These are phyloP conservation scores for Papio anubis DNA, from an alignment of 2,113 vertebrate genomes.

Conservation along the genomic window DNA sequence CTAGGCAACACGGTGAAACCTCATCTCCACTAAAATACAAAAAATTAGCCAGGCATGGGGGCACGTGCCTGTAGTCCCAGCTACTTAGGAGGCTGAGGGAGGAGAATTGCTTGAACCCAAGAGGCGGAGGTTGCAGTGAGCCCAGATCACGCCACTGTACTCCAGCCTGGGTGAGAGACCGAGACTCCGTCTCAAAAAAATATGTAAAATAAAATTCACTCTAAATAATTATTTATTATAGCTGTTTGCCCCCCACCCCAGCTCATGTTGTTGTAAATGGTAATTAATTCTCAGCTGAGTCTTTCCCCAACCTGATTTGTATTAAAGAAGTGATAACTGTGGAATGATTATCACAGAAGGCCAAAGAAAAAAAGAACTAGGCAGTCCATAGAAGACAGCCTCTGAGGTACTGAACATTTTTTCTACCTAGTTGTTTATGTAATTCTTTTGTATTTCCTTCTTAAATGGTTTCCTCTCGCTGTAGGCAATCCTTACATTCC, in stretches of 20 bases:
- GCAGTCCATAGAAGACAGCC: background rate
- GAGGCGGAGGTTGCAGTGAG: too few species aligned
- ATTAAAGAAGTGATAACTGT: background rate
- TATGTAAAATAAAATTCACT: background rate
- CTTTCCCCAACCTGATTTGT: background rate
- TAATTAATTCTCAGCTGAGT: background rate
- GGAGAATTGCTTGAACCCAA: too few species aligned
- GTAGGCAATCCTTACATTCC: background rate
- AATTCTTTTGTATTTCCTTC: background rate
- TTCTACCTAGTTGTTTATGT: background rate
- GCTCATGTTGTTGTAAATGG: background rate
- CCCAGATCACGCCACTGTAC: too few species aligned
- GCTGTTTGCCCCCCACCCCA: background rate
- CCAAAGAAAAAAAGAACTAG: background rate
- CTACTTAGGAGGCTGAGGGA: too few species aligned
- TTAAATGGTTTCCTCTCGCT: background rate
- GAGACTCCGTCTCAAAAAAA: too few species aligned
- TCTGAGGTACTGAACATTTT: background rate
- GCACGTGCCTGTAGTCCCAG: too few species aligned
- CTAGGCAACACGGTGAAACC: too few species aligned
- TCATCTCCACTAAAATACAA: too few species aligned
- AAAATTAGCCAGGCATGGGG: too few species aligned
- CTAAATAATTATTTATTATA: background rate
- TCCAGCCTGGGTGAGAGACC: too few species aligned
- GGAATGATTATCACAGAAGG: background rate